Evolutionary conservation across 2,113 vertebrate species (phyloP).

Genomic region (Rhombomys opimus): DNA sequence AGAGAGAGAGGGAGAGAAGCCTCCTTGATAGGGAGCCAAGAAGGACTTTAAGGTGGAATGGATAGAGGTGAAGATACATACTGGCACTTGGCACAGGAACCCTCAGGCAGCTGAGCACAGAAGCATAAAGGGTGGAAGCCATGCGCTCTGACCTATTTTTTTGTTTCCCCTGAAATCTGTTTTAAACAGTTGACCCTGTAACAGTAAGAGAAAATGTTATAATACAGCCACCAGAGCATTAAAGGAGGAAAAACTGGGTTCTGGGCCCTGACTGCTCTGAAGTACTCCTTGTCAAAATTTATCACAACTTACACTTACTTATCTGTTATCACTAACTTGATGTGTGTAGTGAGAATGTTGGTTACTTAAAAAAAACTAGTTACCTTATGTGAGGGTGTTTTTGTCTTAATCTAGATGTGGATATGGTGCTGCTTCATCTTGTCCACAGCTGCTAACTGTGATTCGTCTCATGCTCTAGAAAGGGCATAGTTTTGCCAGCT

Average conservation of each 20-base stretch:
- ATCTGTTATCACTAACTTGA: not conserved
- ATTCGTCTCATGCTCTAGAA: too few species aligned
- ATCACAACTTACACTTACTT: not conserved
- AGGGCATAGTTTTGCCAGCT: too few species aligned
- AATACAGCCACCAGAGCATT: not conserved
- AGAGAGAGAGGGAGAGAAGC: not conserved
- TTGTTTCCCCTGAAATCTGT: not conserved
- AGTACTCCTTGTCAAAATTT: not conserved
- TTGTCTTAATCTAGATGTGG: too few species aligned
- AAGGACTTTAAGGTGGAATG: not conserved
- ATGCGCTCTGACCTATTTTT: not conserved
- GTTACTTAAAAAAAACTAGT: too few species aligned
- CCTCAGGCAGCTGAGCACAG: not conserved
- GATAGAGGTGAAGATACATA: not conserved
- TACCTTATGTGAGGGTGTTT: too few species aligned
- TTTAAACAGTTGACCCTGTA: constrained; percentile 3
- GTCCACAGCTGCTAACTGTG: too few species aligned
- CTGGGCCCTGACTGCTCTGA: not conserved
- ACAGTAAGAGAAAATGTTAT: constrained; percentile 13
- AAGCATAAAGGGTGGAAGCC: not conserved
- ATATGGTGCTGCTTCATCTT: too few species aligned
- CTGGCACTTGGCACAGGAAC: not conserved
- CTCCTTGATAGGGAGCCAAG: not conserved
- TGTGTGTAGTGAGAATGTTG: too few species aligned
- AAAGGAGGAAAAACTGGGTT: not conserved